Evolutionary conservation across 1,140 invertebrate species (phyloP).

Genomic region (Anastrepha obliqua): DNA sequence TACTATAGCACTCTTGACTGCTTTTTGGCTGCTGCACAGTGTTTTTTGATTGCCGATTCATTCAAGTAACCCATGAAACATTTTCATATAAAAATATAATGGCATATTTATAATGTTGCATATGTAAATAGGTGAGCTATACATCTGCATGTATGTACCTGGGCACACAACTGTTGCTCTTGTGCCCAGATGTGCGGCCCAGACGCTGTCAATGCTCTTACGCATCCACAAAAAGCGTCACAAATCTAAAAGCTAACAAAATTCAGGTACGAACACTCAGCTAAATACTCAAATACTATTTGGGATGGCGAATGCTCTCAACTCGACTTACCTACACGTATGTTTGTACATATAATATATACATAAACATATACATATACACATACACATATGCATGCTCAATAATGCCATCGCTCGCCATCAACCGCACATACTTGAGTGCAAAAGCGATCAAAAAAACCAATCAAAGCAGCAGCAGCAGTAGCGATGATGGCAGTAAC

Average conservation of each 20-base stretch:
- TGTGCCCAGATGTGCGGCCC: slow-evolving; percentile 1
- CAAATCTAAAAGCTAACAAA: neutral
- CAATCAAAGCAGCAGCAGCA: neutral
- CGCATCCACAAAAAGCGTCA: neutral
- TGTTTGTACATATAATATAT: neutral
- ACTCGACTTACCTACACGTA: neutral
- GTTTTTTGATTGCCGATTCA: no score
- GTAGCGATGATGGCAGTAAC: neutral
- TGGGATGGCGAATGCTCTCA: neutral
- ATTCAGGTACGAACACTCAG: neutral
- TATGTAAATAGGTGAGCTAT: no score
- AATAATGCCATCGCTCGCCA: no score
- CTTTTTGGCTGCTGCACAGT: no score
- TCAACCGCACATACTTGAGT: neutral
- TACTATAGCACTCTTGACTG: no score
- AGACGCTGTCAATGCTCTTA: neutral
- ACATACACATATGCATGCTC: no score
- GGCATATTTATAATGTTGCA: no score
- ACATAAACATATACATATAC: neutral
- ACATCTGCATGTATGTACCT: neutral
- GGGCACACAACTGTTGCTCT: neutral
- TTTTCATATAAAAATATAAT: no score
- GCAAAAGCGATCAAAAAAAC: slow-evolving; percentile 1
- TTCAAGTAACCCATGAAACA: no score
- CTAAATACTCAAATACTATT: neutral